Evolutionary conservation across 2,113 vertebrate species (phyloP).

Genomic region (Coracopsis vasa): DNA sequence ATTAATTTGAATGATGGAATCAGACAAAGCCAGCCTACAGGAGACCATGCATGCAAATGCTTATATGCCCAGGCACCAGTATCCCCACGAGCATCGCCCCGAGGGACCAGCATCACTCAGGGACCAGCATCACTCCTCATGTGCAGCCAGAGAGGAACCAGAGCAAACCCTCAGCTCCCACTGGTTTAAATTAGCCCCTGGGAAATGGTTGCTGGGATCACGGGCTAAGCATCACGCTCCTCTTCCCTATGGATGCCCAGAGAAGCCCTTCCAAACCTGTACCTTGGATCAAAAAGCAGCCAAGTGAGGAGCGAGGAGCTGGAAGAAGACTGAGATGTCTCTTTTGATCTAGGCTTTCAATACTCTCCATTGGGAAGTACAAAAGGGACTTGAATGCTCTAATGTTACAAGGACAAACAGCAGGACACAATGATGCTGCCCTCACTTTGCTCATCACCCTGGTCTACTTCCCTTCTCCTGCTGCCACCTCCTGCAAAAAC

Average conservation of each 20-base stretch:
- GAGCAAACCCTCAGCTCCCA: not conserved
- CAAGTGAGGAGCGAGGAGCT: not conserved
- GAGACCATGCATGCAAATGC: not conserved
- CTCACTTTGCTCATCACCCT: not conserved
- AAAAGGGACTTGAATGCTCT: not conserved
- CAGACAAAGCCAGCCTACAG: not conserved
- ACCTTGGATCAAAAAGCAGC: not conserved
- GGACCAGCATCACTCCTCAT: rapidly evolving
- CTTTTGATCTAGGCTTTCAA: not conserved
- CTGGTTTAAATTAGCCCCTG: rapidly evolving
- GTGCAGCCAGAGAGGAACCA: rapidly evolving
- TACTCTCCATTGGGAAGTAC: not conserved
- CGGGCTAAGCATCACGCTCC: not conserved
- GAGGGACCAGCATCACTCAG: not conserved
- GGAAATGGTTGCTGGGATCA: rapidly evolving
- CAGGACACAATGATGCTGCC: rapidly evolving
- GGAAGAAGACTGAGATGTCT: not conserved
- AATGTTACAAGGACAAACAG: not conserved
- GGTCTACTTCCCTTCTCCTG: not conserved
- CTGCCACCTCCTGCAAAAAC: not conserved
- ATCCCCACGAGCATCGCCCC: rapidly evolving
- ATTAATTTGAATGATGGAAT: conserved; percentile 17
- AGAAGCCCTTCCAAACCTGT: not conserved
- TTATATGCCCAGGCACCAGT: rapidly evolving
- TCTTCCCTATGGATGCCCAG: not conserved